Evolutionary conservation across 2,797 vertebrate genomes (phyloP).

Genomic region (Melanotaenia pygmaea): DNA sequence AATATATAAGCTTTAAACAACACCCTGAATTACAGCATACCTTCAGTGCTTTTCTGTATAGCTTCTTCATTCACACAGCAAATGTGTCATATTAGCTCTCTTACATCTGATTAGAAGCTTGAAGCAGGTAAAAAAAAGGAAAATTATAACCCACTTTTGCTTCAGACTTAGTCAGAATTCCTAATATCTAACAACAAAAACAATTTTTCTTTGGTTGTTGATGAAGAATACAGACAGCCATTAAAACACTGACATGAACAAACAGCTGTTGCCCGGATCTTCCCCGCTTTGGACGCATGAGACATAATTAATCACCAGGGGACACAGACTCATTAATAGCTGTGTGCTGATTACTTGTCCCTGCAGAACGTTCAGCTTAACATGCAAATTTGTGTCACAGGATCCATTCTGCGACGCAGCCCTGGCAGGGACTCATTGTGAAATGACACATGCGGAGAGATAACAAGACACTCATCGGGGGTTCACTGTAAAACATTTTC

Average conservation of each 20-base stretch:
- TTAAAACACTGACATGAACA: constrained; percentile 62
- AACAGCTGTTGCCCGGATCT: constrained; percentile 74
- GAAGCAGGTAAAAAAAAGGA: constrained; percentile 5
- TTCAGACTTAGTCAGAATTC: constrained; percentile 16
- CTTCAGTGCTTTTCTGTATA: constrained; percentile 14
- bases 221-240: constrained; percentile 40
- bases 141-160: constrained; percentile 16
- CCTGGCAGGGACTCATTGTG: constrained; percentile 63
- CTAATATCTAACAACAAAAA: constrained; percentile 22
- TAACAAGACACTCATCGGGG: constrained; percentile 68
- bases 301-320: constrained; percentile 78
- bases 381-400: constrained; percentile 79
- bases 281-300: constrained; percentile 66
- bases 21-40: constrained; percentile 39
- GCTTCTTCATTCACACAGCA: constrained; percentile 34
- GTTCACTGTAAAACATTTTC: constrained; percentile 60
- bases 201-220: constrained; percentile 6
- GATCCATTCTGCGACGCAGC: constrained; percentile 53
- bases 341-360: constrained; percentile 77
- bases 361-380: constrained; percentile 73
- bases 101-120: constrained; percentile 15
- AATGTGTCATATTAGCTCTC: constrained; percentile 29
- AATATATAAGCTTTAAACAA: constrained; percentile 65
- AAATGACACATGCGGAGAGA: constrained; percentile 68
- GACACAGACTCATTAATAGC: constrained; percentile 78